Conservation (phyloP, 1,140 invertebrate genomes). For the Penaeus indicus region DNA sequence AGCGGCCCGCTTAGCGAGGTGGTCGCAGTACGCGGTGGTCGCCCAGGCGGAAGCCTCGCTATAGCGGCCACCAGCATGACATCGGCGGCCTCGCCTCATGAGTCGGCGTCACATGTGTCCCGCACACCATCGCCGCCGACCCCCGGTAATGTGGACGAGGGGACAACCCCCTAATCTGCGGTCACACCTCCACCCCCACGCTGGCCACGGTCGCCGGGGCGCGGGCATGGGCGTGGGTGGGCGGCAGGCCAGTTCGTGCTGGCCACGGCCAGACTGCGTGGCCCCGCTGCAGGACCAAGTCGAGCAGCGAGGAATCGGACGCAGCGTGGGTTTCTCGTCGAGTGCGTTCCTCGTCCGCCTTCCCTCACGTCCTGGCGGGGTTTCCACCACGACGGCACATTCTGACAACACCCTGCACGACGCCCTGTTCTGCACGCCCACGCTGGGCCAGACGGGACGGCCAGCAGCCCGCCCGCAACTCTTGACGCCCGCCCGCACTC, state of each 20-base stretch:
- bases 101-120: constrained; percentile 49
- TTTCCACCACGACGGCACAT: constrained; percentile 35
- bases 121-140: constrained; percentile 29
- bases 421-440: constrained; percentile 45
- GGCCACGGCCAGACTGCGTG: constrained; percentile 20
- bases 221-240: constrained; percentile 26
- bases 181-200: neutral
- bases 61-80: constrained; percentile 49
- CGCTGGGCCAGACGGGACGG: constrained; percentile 29
- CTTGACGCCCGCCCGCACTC: constrained; percentile 12
- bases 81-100: constrained; percentile 50
- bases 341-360: constrained; percentile 41
- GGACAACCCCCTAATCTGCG: neutral
- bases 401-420: constrained; percentile 44
- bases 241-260: neutral
- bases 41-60: constrained; percentile 46
- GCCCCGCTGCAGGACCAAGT: constrained; percentile 24
- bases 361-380: constrained; percentile 46
- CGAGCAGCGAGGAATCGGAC: constrained; percentile 29
- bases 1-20: constrained; percentile 26
- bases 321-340: constrained; percentile 32
- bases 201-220: neutral
- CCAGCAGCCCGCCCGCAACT: neutral
- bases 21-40: constrained; percentile 38
- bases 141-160: neutral